Base-by-base conservation (phyloP, 1,140 invertebrate genomes). In the Cephus cinctus region DNA sequence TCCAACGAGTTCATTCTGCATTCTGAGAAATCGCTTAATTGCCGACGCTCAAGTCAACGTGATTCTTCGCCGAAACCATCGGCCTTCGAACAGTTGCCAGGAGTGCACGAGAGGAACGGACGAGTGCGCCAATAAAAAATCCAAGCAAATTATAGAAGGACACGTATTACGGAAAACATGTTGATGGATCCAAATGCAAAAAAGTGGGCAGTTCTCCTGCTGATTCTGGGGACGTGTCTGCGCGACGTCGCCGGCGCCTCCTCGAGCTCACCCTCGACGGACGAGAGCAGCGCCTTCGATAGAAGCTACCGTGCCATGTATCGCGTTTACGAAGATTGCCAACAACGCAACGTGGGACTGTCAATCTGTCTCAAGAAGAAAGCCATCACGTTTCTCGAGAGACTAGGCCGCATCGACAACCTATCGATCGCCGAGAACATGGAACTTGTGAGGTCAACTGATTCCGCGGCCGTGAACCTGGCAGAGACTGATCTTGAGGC, bases 301-400 rank as follows among this genome's bases (percentile, higher is more conserved):
- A 62, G 52, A n/a, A 65, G 73, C n/a, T 74, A 75, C 32, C 56
- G 72, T 5, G 63, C 69, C 0, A 43, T 73, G 4, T 72, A 68
- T 50, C 65, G 71, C 0, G 49, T 77, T 15, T 76, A 77, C 56
- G 75, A 77, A 21, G 75, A 76, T 19, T 76, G 75, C 14, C 71
- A 77, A 35, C 63, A 68, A 12, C 61, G 71, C 8, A 71, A 67
- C 40, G 53, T 73, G 6, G 83, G 82, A 9, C 75, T 89, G 19
- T 76, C 84, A 6, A 81, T 84, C 11, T 90, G 88, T 63, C 68
- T 90, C n/a, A 89, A 89, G 73, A 88, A 86, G 66, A 89, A 89
- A 61, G 87, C 87, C 0, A 84, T 89, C 44, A 75, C 85, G 1
- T 88, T 89, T 59, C 83, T 90, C 44, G 87, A 89, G 48, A 77